These are phyloP conservation scores for Branchipolynoe longqiensis DNA, from an alignment of 2,888 invertebrate genomes.

Conservation along the genomic window DNA sequence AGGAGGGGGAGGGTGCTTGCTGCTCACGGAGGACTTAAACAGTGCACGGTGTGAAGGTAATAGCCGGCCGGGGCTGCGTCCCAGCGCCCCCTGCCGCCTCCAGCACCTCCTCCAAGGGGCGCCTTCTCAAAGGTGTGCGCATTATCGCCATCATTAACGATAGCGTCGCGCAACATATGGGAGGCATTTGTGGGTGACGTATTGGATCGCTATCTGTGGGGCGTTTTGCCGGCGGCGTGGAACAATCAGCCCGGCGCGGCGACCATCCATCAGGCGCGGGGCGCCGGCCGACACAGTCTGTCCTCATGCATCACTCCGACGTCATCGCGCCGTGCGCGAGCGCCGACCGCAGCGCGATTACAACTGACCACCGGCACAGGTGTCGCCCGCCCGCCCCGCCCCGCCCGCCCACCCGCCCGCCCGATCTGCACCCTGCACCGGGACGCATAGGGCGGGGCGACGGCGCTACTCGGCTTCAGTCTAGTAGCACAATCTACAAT, in stretches of 20 bases:
- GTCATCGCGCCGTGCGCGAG: conserved; percentile 44
- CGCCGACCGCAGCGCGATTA: conserved; percentile 41
- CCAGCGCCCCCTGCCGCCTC: background rate
- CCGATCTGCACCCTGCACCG: too few species aligned
- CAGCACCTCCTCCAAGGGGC: conserved; percentile 2
- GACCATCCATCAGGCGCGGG: conserved; percentile 40
- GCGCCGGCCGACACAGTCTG: conserved; percentile 24
- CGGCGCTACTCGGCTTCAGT: too few species aligned
- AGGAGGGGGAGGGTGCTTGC: conserved; percentile 5
- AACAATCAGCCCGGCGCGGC: conserved; percentile 41
- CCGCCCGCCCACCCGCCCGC: conserved; percentile 10
- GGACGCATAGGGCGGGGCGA: too few species aligned
- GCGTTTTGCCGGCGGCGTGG: conserved; percentile 18
- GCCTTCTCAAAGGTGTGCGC: background rate
- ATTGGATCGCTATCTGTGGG: conserved; percentile 50
- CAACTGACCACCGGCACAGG: conserved; percentile 12
- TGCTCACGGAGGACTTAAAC: background rate
- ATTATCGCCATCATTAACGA: conserved; percentile 49
- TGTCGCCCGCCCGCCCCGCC: conserved; percentile 4
- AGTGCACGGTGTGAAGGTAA: background rate
- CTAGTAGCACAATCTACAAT: too few species aligned
- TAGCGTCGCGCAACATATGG: conserved; percentile 38
- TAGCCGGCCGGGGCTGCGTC: background rate
- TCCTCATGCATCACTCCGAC: conserved; percentile 34
- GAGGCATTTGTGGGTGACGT: conserved; percentile 50